Conservation (phyloP, 1,140 invertebrate species). For the Pseudomyrmex flavicornis region DNA sequence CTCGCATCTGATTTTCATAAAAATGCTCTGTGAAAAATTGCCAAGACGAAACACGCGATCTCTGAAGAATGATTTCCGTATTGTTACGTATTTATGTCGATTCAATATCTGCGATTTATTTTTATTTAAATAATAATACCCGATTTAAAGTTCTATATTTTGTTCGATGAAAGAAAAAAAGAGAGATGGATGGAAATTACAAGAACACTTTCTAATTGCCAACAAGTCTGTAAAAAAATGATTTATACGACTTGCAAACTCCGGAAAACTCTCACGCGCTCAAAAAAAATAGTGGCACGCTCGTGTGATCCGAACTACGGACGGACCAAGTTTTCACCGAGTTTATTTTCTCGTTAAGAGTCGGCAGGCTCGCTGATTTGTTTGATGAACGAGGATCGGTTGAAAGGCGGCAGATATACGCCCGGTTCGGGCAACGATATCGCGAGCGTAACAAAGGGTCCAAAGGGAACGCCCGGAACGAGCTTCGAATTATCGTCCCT, state of each 20-base stretch:
- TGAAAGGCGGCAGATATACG: constrained; percentile 1
- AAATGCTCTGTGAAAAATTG: constrained; percentile 21
- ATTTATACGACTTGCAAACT: not conserved
- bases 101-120: not conserved
- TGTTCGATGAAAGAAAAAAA: not conserved
- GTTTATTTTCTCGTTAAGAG: constrained; percentile 40
- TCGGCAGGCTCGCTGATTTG: constrained; percentile 45
- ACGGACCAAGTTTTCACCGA: constrained; percentile 27
- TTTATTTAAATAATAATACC: too few relatives aligned
- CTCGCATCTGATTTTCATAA: constrained; percentile 35
- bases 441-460: constrained; percentile 43
- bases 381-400: constrained; percentile 52
- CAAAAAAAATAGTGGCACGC: not conserved
- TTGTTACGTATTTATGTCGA: not conserved
- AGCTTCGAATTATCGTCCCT: constrained; percentile 70
- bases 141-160: constrained; percentile 1
- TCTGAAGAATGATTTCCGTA: constrained; percentile 8
- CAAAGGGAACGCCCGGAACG: constrained; percentile 50
- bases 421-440: constrained; percentile 41
- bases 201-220: not conserved
- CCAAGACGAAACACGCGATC: not conserved
- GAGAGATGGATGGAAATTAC: not conserved
- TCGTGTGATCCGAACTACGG: not conserved
- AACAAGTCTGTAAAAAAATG: not conserved
- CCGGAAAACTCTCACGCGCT: not conserved